Conservation (phyloP, 2,113 vertebrate species). For the Butastur rufipennis region DNA sequence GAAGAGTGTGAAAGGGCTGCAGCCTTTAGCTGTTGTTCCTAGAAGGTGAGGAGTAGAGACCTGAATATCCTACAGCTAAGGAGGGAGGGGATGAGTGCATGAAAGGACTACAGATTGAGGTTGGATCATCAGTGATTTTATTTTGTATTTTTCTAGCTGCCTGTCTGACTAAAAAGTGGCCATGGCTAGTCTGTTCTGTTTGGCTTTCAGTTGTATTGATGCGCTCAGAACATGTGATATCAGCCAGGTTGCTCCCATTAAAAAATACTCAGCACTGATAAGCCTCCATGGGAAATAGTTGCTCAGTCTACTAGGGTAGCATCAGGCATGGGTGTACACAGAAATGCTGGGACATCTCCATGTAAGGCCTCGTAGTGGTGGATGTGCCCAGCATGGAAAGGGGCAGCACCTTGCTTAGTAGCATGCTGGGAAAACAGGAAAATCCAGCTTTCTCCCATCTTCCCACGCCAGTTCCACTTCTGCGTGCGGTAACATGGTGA, state of each 20-base stretch:
- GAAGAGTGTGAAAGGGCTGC: neutral
- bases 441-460: neutral
- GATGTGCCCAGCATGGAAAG: neutral
- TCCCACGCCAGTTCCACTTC: neutral
- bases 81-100: neutral
- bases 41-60: neutral
- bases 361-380: neutral
- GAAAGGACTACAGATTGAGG: neutral
- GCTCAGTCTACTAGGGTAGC: neutral
- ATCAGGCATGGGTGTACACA: neutral
- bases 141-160: neutral
- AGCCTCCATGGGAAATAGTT: neutral
- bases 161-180: neutral
- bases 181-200: neutral
- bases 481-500: accelerated
- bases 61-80: neutral
- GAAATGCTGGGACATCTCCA: neutral
- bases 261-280: neutral
- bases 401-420: neutral
- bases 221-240: neutral
- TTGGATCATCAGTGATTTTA: neutral
- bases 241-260: neutral
- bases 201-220: neutral
- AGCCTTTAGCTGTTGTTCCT: neutral
- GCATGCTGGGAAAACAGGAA: neutral